Evolutionary conservation across 2,113 vertebrate species (phyloP).

Genomic region (Protobothrops flavoviridis): DNA sequence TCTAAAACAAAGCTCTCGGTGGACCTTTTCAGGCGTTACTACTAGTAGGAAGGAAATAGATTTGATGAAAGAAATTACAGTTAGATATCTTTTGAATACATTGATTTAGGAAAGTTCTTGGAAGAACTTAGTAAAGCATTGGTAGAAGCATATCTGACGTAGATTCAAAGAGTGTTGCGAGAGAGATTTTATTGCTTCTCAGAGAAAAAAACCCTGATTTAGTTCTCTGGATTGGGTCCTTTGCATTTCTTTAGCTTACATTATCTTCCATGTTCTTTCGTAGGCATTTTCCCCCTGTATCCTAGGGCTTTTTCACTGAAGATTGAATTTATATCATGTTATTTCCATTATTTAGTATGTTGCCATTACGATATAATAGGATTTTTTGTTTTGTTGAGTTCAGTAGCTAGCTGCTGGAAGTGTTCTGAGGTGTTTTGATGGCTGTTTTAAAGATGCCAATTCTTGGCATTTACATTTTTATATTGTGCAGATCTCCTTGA

Average conservation of each 20-base stretch:
- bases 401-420: neutral
- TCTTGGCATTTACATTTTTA: neutral
- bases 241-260: neutral
- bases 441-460: neutral
- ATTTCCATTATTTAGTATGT: neutral
- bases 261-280: neutral
- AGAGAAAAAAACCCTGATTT: neutral
- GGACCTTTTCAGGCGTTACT: conserved; percentile 13
- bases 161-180: neutral
- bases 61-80: neutral
- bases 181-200: neutral
- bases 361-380: neutral
- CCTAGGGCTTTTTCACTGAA: neutral
- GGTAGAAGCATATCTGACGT: neutral
- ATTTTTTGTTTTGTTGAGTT: neutral
- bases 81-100: neutral
- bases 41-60: conserved; percentile 45
- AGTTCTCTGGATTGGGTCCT: neutral
- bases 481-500: neutral
- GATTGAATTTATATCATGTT: neutral
- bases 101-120: neutral
- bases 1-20: conserved; percentile 6
- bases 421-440: neutral
- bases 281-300: neutral
- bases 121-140: neutral